A percentile compares a stretch with the other conserved stretches of the same genome.
These are phyloP conservation scores for Fistularia tabacaria DNA, from an alignment of 2,797 vertebrate genomes.

Conservation along the genomic window DNA sequence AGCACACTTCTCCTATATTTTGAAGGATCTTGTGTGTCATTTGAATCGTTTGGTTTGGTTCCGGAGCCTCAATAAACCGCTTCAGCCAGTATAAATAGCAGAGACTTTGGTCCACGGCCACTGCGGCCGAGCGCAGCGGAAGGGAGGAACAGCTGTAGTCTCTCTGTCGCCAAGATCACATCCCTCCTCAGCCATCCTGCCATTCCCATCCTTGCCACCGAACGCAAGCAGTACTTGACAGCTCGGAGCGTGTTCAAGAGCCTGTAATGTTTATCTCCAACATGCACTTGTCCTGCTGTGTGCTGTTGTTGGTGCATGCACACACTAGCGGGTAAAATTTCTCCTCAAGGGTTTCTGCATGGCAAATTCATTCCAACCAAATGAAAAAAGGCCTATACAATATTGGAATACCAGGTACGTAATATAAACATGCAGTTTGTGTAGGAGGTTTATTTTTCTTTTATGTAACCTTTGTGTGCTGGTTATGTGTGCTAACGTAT, in stretches of 20 bases:
- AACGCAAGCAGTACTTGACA: constrained; percentile 33
- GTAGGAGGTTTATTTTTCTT: too few relatives aligned
- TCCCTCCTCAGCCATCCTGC: constrained; percentile 25
- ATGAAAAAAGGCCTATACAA: too few relatives aligned
- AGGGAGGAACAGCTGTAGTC: constrained; percentile 57
- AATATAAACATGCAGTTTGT: too few relatives aligned
- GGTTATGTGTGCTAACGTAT: too few relatives aligned
- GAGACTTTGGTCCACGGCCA: constrained; percentile 50
- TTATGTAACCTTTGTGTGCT: too few relatives aligned
- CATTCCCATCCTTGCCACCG: constrained; percentile 10
- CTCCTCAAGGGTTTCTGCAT: too few relatives aligned
- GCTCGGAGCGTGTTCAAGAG: constrained; percentile 12
- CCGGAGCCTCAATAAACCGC: constrained; percentile 44
- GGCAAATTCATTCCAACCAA: too few relatives aligned
- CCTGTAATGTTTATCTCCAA: constrained; percentile 26
- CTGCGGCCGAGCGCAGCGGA: constrained; percentile 36
- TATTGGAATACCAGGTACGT: too few relatives aligned
- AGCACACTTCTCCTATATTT: not conserved
- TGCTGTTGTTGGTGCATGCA: not conserved
- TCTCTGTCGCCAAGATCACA: constrained; percentile 44
- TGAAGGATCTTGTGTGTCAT: constrained; percentile 22
- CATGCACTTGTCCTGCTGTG: not conserved
- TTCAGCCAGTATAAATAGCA: constrained; percentile 55
- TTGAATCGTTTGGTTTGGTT: constrained; percentile 30
- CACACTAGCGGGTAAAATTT: too few relatives aligned